These are phyloP conservation scores for Podabrus alpinus DNA, from an alignment of 2,888 invertebrate species.

Conservation along the genomic window DNA sequence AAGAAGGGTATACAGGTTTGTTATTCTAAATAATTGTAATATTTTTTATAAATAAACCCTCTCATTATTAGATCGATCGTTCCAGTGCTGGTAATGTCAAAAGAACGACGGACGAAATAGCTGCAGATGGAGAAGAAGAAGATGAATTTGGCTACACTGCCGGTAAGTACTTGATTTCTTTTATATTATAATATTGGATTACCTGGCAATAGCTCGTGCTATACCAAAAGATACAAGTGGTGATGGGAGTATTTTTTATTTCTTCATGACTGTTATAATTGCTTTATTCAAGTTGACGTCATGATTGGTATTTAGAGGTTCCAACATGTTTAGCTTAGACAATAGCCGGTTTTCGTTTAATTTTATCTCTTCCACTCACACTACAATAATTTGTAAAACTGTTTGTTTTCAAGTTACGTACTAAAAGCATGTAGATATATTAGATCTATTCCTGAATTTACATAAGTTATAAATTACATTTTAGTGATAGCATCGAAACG, in stretches of 20 bases:
- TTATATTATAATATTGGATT: not conserved
- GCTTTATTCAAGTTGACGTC: not conserved
- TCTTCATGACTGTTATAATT: not conserved
- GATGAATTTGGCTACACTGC: conserved; percentile 93
- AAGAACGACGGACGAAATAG: conserved; percentile 74
- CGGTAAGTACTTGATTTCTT: conserved; percentile 69
- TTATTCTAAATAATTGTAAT: not conserved
- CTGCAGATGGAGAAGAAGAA: conserved; percentile 82
- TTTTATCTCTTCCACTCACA: not conserved
- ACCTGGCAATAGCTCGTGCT: not conserved
- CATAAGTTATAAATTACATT: conserved; percentile 2
- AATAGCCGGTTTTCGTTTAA: not conserved
- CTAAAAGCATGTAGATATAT: not conserved
- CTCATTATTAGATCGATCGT: conserved; percentile 73
- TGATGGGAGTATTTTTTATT: not conserved
- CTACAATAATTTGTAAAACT: not conserved
- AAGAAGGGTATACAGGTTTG: conserved; percentile 69
- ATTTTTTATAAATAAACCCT: not conserved
- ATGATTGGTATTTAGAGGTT: not conserved
- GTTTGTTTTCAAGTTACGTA: not conserved
- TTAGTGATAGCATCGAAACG: not conserved
- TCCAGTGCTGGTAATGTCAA: conserved; percentile 86
- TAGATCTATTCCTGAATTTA: not conserved
- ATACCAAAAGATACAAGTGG: not conserved
- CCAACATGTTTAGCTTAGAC: not conserved